These are phyloP conservation scores for Rhinoraja longicauda DNA, from an alignment of 2,797 vertebrate genomes.

Conservation along the genomic window DNA sequence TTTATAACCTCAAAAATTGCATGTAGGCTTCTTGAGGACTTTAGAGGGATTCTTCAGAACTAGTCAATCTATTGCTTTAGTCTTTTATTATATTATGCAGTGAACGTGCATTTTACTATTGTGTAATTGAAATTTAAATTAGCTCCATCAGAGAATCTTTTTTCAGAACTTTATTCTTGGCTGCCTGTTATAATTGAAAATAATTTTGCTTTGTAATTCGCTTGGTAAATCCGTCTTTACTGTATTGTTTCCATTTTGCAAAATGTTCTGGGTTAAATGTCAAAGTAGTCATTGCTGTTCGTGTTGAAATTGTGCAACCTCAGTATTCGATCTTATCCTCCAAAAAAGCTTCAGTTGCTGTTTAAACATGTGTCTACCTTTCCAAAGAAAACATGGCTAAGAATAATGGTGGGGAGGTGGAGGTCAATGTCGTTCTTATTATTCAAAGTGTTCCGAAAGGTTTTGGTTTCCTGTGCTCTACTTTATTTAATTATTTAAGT, in stretches of 20 bases:
- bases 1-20: slow-evolving; percentile 10
- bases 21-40: not conserved
- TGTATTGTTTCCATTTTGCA: not conserved
- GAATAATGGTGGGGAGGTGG: not conserved
- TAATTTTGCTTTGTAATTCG: not conserved
- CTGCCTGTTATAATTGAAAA: not conserved
- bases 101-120: not conserved
- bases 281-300: not conserved
- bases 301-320: not conserved
- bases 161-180: not conserved
- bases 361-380: not conserved
- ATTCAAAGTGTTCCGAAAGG: not conserved
- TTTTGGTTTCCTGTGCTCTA: not conserved
- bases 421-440: not conserved
- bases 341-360: not conserved
- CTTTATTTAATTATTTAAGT: not conserved
- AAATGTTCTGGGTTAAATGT: not conserved
- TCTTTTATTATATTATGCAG: not conserved
- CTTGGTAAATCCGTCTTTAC: not conserved
- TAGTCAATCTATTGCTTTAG: not conserved
- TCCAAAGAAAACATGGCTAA: not conserved
- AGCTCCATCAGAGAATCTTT: not conserved
- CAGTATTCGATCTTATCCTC: not conserved
- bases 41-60: slow-evolving; percentile 15
- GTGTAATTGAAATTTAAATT: not conserved